Conservation (phyloP, 2,888 invertebrate genomes). For the Petrolisthes cinctipes region DNA sequence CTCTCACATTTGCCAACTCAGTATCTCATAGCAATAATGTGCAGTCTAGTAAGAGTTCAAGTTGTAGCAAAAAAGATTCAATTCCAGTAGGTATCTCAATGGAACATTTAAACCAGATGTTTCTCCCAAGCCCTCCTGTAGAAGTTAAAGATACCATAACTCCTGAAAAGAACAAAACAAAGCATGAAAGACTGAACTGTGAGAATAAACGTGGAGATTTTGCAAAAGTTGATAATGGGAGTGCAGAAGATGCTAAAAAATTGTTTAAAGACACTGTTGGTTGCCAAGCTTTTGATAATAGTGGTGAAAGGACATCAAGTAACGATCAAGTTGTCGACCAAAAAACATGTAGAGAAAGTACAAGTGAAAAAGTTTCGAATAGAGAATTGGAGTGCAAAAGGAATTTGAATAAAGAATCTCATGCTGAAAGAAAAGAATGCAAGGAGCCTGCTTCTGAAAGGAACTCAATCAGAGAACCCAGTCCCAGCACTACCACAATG, state of each 20-base stretch:
- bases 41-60: conserved; percentile 19
- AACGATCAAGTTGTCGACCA: conserved; percentile 32
- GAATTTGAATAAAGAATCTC: conserved; percentile 15
- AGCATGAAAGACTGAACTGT: conserved; percentile 18
- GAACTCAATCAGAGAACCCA: conserved; percentile 18
- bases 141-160: conserved; percentile 29
- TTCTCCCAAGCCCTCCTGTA: neutral
- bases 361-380: conserved; percentile 15
- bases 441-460: conserved; percentile 22
- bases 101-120: conserved; percentile 28
- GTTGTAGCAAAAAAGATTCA: conserved; percentile 26
- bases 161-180: conserved; percentile 35
- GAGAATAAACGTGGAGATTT: conserved; percentile 22
- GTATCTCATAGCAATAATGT: neutral
- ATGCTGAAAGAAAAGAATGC: conserved; percentile 17
- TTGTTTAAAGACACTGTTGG: neutral
- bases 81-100: neutral
- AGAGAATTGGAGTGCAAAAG: conserved; percentile 11
- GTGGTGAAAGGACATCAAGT: conserved; percentile 14
- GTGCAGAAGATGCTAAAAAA: neutral
- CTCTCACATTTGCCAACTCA: neutral
- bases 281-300: neutral
- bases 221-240: neutral
- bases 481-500: neutral
- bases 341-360: conserved; percentile 10